phyloP scores from a whole-genome alignment of 2,113 vertebrate genomes.

The Hippocampus zosterae region DNA sequence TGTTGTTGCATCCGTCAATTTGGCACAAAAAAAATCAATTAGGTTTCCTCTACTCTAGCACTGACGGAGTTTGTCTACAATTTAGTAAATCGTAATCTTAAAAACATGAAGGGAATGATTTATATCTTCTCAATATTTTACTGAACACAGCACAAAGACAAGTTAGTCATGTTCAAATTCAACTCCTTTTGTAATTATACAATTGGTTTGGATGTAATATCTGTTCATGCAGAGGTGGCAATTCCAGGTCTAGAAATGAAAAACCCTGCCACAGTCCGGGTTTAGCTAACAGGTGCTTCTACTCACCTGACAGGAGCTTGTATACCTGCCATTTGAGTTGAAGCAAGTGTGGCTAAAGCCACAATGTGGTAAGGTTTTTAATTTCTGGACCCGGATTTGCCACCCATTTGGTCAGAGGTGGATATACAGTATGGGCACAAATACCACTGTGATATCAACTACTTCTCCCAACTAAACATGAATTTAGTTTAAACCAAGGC shows the following conservation, averaged over 20 bases:
- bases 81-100: background rate
- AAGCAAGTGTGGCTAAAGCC: too few relatives aligned
- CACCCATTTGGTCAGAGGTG: too few relatives aligned
- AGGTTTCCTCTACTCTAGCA: background rate
- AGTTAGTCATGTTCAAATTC: background rate
- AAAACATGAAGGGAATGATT: background rate
- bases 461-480: background rate
- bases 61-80: background rate
- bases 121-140: background rate
- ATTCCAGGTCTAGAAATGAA: too few relatives aligned
- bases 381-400: too few relatives aligned
- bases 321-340: too few relatives aligned
- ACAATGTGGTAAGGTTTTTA: too few relatives aligned
- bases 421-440: background rate
- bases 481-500: constrained; percentile 15
- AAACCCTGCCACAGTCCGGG: too few relatives aligned
- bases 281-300: too few relatives aligned
- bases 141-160: background rate
- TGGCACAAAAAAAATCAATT: too few relatives aligned
- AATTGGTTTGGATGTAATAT: background rate
- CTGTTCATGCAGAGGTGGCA: too few relatives aligned
- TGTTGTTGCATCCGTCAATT: background rate
- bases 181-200: background rate
- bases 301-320: too few relatives aligned
- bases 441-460: background rate